Evolutionary conservation across 2,113 vertebrate species (phyloP).

Genomic region (Lycaon pictus): DNA sequence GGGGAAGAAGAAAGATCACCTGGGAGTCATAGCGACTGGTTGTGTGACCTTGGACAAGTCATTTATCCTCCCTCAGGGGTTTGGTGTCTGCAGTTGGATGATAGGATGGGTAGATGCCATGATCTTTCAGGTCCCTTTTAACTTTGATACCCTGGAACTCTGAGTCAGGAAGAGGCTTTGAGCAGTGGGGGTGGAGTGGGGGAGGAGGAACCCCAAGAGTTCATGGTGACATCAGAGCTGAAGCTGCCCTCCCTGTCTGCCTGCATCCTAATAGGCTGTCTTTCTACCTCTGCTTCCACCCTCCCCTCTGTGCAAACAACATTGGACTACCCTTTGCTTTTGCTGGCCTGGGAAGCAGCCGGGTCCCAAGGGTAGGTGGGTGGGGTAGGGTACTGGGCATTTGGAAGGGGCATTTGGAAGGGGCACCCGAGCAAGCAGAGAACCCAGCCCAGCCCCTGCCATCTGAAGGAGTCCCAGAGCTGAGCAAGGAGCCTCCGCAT

Average conservation of each 20-base stretch:
- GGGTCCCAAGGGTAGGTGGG: neutral
- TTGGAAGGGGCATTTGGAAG: neutral
- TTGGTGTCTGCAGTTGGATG: neutral
- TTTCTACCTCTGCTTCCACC: neutral
- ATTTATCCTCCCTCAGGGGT: neutral
- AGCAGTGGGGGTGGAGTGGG: neutral
- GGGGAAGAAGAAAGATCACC: slow-evolving; percentile 20
- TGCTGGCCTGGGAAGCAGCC: neutral
- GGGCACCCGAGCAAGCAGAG: neutral
- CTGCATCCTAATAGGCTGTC: neutral
- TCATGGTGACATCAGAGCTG: neutral
- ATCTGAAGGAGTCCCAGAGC: neutral
- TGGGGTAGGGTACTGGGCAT: neutral
- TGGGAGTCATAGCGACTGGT: slow-evolving; percentile 1
- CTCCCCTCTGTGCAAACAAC: neutral
- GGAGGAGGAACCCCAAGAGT: neutral
- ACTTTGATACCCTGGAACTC: slow-evolving; percentile 6
- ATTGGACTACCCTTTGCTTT: neutral
- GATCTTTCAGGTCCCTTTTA: slow-evolving; percentile 19
- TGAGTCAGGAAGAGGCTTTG: neutral
- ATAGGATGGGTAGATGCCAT: neutral
- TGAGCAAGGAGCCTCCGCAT: neutral
- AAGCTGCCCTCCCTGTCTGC: neutral
- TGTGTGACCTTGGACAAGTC: slow-evolving; percentile 60
- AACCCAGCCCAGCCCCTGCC: neutral